Evolutionary conservation across 2,113 vertebrate genomes (phyloP), one percentile per base, ranked within the genome.

Genomic region (Thryonomys swinderianus): DNA sequence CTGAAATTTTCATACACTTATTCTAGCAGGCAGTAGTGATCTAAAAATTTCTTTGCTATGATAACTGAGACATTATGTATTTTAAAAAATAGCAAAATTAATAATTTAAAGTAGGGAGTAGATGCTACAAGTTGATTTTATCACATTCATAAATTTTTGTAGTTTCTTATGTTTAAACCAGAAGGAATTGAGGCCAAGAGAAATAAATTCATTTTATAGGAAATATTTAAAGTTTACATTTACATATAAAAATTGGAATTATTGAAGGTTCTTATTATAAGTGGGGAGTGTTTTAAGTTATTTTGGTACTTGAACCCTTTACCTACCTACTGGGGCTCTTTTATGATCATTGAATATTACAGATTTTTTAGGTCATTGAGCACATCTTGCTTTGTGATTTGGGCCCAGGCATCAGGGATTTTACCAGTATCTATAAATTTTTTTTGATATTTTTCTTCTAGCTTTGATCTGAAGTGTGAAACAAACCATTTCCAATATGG

Each of bases 401-500:
- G 62, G 7, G 8, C 0, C 98, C 98, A 98, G 0, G 3, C 0
- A 1, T 5, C 1, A 18, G 98, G 98, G 74, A 98, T 98, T 96
- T 83, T 1, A 92, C 98, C 98, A 93, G 0, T 97, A 2, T 42
- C 85, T 0, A 0, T 3, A 76, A 98, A 97, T 91, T 59, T 98
- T n/a, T 34, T 10, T 0, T 34, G 0, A 59, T 98, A 95, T 4
- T 9, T 0, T 0, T 85, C 1, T 86, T 99, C 98, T 9, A 99
- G 37, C 0, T 99, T 5, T 27, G 18, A 14, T 27, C 94, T 96
- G 97, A 99, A 99, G 34, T 14, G 96, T 81, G 40, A 98, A 25
- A 98, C 82, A 97, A 98, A 99, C 98, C 99, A 99, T 93, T 98
- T 98, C 99, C 99, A 99, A 53, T 99, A 99, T 0, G 0, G 8